phyloP scores from a whole-genome alignment of 2,113 vertebrate genomes.

The Theristicus caerulescens region DNA sequence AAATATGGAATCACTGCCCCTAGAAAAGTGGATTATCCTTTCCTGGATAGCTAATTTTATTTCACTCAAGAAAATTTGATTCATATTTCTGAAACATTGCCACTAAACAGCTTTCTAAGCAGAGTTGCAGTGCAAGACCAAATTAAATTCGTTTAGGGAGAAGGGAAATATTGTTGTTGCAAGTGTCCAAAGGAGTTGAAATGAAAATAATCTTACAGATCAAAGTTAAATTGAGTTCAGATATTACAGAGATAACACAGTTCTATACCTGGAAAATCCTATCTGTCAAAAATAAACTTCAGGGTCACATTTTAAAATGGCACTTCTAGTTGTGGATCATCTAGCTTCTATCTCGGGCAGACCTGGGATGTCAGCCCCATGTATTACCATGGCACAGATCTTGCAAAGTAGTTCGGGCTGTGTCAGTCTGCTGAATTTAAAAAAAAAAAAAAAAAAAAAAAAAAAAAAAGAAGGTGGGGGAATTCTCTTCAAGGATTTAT shows the following conservation, averaged over 20 bases:
- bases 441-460: neutral
- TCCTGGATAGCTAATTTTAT: slow-evolving; percentile 46
- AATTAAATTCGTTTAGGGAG: slow-evolving; percentile 42
- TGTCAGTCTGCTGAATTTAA: neutral
- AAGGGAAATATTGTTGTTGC: slow-evolving; percentile 47
- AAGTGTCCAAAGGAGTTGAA: slow-evolving; percentile 24
- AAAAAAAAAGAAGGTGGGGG: neutral
- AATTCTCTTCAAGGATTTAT: neutral
- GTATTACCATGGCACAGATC: neutral
- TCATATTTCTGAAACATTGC: slow-evolving; percentile 28
- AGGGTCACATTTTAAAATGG: slow-evolving; percentile 10
- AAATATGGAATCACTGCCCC: slow-evolving; percentile 2
- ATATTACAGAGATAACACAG: slow-evolving; percentile 18
- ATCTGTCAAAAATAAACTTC: slow-evolving; percentile 34
- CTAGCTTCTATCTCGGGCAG: neutral
- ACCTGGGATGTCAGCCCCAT: neutral
- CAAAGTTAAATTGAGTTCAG: slow-evolving; percentile 55
- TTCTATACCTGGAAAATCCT: slow-evolving; percentile 1
- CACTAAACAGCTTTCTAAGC: slow-evolving; percentile 54
- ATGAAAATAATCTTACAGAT: slow-evolving; percentile 66
- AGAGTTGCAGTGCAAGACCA: slow-evolving; percentile 10
- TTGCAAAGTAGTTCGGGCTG: neutral
- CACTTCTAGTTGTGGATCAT: slow-evolving; percentile 1
- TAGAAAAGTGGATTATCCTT: slow-evolving; percentile 48
- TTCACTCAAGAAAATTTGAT: slow-evolving; percentile 56